These are phyloP conservation scores for Lates calcarifer DNA, from an alignment of 2,113 vertebrate genomes.

Conservation along the genomic window DNA sequence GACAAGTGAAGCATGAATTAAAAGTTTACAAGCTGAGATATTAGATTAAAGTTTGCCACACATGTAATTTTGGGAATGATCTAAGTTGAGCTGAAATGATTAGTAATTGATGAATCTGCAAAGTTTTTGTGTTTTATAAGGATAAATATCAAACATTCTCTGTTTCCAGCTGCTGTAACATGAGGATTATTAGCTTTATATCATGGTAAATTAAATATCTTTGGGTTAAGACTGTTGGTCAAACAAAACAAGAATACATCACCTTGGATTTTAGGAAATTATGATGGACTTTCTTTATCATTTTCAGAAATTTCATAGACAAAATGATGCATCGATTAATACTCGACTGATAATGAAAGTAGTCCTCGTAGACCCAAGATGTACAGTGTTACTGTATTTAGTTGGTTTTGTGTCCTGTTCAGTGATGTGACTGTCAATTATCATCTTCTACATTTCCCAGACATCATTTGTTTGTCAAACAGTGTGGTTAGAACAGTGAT, in stretches of 20 bases:
- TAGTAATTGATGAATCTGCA: not conserved
- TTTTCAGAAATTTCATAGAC: not conserved
- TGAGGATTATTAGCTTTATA: not conserved
- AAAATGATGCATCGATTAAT: not conserved
- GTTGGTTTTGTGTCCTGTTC: not conserved
- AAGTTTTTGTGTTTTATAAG: no score
- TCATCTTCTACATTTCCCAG: not conserved
- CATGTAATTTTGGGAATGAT: not conserved
- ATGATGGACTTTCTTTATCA: not conserved
- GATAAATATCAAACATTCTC: not conserved
- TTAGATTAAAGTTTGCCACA: slow-evolving; percentile 1
- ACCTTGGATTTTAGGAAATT: not conserved
- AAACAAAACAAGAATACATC: not conserved
- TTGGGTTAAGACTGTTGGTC: not conserved
- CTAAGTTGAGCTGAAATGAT: not conserved
- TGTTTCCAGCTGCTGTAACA: not conserved
- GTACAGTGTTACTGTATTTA: not conserved
- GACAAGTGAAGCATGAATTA: slow-evolving; percentile 15
- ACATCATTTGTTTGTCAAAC: slow-evolving; percentile 24
- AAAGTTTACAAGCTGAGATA: not conserved
- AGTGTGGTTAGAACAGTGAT: not conserved
- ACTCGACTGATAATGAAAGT: not conserved
- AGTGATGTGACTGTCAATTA: slow-evolving; percentile 6
- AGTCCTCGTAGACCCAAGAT: not conserved
- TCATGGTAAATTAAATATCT: not conserved